Percentiles rank a stretch among this genome's conserved stretches.
Conservation (phyloP, 2,888 invertebrate genomes). For the Melinopterus prodromus region DNA sequence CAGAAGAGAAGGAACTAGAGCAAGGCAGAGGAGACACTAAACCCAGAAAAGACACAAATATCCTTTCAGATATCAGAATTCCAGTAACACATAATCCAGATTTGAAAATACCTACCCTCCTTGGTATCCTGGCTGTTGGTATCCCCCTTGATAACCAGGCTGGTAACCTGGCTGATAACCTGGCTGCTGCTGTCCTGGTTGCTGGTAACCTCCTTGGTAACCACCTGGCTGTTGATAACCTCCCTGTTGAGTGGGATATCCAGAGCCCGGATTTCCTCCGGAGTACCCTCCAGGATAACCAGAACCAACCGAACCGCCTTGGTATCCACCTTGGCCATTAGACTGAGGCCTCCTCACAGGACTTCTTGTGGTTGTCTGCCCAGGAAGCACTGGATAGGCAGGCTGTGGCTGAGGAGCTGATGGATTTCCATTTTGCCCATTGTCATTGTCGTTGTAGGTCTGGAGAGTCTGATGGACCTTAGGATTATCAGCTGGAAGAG, state of each 20-base stretch:
- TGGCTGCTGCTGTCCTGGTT: slow-evolving; percentile 40
- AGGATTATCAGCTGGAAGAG: slow-evolving; percentile 33
- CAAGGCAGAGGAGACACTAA: too few relatives aligned
- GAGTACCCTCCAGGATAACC: slow-evolving; percentile 52
- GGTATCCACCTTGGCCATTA: slow-evolving; percentile 49
- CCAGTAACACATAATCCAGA: too few relatives aligned
- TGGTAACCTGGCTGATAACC: slow-evolving; percentile 43
- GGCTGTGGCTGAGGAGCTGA: slow-evolving; percentile 31
- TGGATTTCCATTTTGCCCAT: background rate
- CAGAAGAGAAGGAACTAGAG: too few relatives aligned
- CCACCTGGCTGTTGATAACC: slow-evolving; percentile 36
- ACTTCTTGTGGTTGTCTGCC: slow-evolving; percentile 55
- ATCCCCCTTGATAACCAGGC: slow-evolving; percentile 36
- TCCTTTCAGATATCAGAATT: too few relatives aligned
- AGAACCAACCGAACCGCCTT: slow-evolving; percentile 55
- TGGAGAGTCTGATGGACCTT: slow-evolving; percentile 30
- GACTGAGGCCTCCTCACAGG: slow-evolving; percentile 45
- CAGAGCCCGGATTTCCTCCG: slow-evolving; percentile 40
- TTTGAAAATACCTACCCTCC: slow-evolving; percentile 11
- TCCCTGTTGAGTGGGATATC: slow-evolving; percentile 40
- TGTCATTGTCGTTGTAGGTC: slow-evolving; percentile 30
- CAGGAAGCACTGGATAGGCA: slow-evolving; percentile 49
- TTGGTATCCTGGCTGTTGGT: slow-evolving; percentile 38
- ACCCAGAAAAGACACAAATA: too few relatives aligned
- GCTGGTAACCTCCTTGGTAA: slow-evolving; percentile 45